These are phyloP conservation scores for Lucifuga dentata DNA, from an alignment of 2,113 vertebrate genomes.

Conservation along the genomic window DNA sequence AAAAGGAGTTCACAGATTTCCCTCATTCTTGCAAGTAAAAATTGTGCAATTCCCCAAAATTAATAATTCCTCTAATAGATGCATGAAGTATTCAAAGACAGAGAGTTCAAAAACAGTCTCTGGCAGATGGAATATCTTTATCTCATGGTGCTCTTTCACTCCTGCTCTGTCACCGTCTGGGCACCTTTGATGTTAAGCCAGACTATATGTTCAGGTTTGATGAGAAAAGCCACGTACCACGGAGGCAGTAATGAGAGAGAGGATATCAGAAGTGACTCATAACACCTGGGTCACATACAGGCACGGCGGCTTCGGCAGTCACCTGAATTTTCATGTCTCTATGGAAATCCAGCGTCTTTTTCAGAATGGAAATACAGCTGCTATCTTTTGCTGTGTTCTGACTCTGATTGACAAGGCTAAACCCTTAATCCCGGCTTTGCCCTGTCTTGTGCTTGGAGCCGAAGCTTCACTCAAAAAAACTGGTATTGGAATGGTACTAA, in stretches of 20 bases:
- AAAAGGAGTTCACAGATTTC: not conserved
- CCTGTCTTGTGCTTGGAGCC: constrained; percentile 62
- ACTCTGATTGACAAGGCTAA: constrained; percentile 72
- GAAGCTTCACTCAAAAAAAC: constrained; percentile 29
- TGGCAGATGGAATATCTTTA: constrained; percentile 9
- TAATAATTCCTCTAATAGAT: not conserved
- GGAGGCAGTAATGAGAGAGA: constrained; percentile 54
- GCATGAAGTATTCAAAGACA: constrained; percentile 5
- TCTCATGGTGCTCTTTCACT: constrained; percentile 29
- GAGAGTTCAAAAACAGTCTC: constrained; percentile 1
- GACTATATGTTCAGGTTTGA: constrained; percentile 42
- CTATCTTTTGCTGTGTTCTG: constrained; percentile 47
- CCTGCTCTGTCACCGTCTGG: constrained; percentile 7
- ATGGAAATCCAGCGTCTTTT: constrained; percentile 41
- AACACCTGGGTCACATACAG: constrained; percentile 61
- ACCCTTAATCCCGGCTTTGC: constrained; percentile 74
- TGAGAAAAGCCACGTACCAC: constrained; percentile 22
- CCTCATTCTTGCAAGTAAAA: not conserved
- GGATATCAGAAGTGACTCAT: constrained; percentile 68
- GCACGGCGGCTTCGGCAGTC: constrained; percentile 39
- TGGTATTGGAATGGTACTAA: constrained; percentile 46
- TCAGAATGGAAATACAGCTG: constrained; percentile 56
- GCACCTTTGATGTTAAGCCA: constrained; percentile 42
- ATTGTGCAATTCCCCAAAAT: not conserved
- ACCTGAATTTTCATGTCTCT: constrained; percentile 50